Evolutionary conservation across 2,113 vertebrate species (phyloP).

Genomic region (Girardinichthys multiradiatus): DNA sequence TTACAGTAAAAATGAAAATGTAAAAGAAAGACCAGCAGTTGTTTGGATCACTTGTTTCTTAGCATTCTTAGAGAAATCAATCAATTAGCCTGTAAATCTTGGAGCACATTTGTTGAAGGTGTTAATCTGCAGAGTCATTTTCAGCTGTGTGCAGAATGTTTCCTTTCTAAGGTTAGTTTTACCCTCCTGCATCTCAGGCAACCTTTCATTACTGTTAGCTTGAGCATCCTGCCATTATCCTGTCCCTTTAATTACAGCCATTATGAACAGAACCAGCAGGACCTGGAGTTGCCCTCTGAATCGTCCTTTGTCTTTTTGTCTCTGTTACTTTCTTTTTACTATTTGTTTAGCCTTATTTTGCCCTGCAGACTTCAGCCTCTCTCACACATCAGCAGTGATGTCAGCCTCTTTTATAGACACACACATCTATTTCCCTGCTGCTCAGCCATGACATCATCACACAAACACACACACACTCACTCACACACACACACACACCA

Average conservation of each 20-base stretch:
- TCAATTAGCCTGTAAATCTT: neutral
- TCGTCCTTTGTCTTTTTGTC: too few species aligned
- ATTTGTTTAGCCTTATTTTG: too few species aligned
- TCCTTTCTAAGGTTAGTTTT: slow-evolving; percentile 3
- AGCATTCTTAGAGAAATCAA: neutral
- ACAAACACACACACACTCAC: too few species aligned
- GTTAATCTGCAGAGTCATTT: neutral
- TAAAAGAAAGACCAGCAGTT: too few species aligned
- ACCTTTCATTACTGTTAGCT: slow-evolving; percentile 6
- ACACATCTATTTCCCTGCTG: neutral
- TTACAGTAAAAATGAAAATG: neutral
- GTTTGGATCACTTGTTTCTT: too few species aligned
- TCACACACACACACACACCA: neutral
- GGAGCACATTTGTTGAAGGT: neutral
- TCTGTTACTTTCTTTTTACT: too few species aligned
- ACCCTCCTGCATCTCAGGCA: neutral
- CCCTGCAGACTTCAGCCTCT: too few species aligned
- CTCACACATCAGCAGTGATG: neutral
- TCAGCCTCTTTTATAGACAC: neutral
- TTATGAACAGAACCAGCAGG: too few species aligned
- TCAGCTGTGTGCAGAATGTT: neutral
- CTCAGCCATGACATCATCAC: neutral
- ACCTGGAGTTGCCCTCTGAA: too few species aligned
- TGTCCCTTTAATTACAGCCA: slow-evolving; percentile 67
- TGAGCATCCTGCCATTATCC: slow-evolving; percentile 56